Percentiles rank a stretch among this genome's conserved stretches.
Conservation (phyloP, 2,888 invertebrate genomes). For the Volucella inanis region DNA sequence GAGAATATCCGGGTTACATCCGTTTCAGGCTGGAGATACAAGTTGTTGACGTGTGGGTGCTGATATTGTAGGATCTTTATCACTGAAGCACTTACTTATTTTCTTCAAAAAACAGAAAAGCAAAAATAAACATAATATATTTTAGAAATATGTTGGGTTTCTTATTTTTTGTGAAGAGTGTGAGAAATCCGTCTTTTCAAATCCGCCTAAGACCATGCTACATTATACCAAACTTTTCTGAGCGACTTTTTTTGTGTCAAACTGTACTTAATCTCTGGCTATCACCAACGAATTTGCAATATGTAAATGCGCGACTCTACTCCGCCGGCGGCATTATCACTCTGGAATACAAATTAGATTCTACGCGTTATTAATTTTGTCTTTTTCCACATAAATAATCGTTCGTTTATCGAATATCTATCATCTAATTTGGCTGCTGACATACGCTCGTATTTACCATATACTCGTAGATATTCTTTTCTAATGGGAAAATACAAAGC, state of each 20-base stretch:
- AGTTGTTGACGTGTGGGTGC: too few relatives aligned
- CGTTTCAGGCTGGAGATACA: too few relatives aligned
- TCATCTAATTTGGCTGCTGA: conserved; percentile 33
- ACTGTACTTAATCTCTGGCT: conserved; percentile 47
- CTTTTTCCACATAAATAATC: conserved; percentile 13
- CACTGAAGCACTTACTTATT: too few relatives aligned
- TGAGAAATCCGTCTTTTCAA: too few relatives aligned
- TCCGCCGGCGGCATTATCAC: conserved; percentile 23
- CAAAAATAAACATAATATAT: too few relatives aligned
- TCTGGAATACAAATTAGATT: conserved; percentile 52
- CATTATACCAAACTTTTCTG: not conserved
- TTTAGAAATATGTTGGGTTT: too few relatives aligned
- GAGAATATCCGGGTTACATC: too few relatives aligned
- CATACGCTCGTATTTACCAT: too few relatives aligned
- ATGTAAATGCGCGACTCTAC: conserved; percentile 40
- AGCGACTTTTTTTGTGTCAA: not conserved
- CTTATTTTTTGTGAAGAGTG: too few relatives aligned
- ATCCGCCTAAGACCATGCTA: conserved; percentile 20
- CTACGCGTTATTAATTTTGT: conserved; percentile 19
- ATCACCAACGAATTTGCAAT: conserved; percentile 22
- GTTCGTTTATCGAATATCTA: conserved; percentile 28
- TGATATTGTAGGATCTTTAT: too few relatives aligned
- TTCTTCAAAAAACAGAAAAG: too few relatives aligned
- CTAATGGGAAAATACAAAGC: conserved; percentile 13
- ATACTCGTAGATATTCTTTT: too few relatives aligned